Conservation (phyloP, 2,797 vertebrate genomes). For the Mus minutoides region DNA sequence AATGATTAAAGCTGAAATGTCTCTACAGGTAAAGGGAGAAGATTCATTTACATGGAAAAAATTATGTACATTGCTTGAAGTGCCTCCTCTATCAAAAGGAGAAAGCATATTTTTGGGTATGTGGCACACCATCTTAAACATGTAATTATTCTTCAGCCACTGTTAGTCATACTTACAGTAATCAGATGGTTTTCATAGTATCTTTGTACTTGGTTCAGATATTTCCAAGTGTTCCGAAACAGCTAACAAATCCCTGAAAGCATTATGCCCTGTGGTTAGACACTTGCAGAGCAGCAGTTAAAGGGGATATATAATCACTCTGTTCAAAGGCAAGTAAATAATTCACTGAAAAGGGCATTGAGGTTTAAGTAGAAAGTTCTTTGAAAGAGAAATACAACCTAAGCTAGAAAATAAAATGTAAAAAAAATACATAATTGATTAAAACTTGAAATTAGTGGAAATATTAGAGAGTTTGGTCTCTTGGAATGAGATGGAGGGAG, state of each 20-base stretch:
- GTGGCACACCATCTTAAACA: not conserved
- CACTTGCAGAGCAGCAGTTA: not conserved
- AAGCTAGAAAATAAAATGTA: conserved; percentile 5
- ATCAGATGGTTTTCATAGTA: not conserved
- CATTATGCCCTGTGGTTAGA: not conserved
- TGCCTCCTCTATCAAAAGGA: not conserved
- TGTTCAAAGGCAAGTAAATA: conserved; percentile 21
- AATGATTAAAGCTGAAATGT: conserved; percentile 2
- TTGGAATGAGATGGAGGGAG: not conserved
- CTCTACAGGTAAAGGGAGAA: not conserved
- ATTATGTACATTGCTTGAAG: not conserved
- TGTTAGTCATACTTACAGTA: conserved; percentile 14
- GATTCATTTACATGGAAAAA: not conserved
- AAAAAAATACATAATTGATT: not conserved
- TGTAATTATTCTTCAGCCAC: conserved; percentile 12
- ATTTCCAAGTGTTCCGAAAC: not conserved
- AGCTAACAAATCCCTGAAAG: not conserved
- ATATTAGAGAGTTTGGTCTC: not conserved
- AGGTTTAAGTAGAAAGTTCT: conserved; percentile 17
- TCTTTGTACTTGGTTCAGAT: not conserved
- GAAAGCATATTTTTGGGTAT: not conserved
- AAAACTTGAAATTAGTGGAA: not conserved
- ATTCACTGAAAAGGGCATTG: conserved; percentile 38
- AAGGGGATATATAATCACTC: not conserved
- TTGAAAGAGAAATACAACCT: conserved; percentile 28